A percentile compares a stretch with the other conserved stretches of the same genome.
phyloP scores from a whole-genome alignment of 2,888 invertebrate genomes.

The Hypena proboscidalis region DNA sequence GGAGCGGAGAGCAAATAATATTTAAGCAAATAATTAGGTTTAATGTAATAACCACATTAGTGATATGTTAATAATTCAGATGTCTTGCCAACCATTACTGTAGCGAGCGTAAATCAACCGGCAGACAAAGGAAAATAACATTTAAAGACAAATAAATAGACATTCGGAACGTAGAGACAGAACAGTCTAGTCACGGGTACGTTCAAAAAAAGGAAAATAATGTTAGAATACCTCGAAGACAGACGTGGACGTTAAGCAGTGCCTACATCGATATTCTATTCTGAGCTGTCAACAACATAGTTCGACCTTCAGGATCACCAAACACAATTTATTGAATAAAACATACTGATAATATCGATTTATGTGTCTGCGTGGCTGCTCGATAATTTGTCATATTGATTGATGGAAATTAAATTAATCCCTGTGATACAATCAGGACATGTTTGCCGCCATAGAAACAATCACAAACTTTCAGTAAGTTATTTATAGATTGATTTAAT shows the following conservation, averaged over 20 bases:
- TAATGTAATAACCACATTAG: too few relatives aligned
- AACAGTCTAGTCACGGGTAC: constrained; percentile 14
- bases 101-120: too few relatives aligned
- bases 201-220: constrained; percentile 34
- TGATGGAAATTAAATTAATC: constrained; percentile 35
- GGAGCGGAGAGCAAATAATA: too few relatives aligned
- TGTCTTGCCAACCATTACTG: too few relatives aligned
- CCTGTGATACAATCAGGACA: constrained; percentile 18
- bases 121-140: too few relatives aligned
- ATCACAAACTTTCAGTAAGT: too few relatives aligned
- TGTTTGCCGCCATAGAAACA: too few relatives aligned
- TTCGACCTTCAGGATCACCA: constrained; percentile 36
- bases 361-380: constrained; percentile 10
- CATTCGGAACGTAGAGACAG: constrained; percentile 10
- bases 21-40: too few relatives aligned
- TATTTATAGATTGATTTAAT: too few relatives aligned
- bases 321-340: constrained; percentile 28
- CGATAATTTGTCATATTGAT: constrained; percentile 38
- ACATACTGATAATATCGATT: constrained; percentile 22
- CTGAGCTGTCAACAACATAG: constrained; percentile 41
- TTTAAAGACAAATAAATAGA: constrained; percentile 9
- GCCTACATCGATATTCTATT: constrained; percentile 33
- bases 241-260: constrained; percentile 37
- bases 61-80: too few relatives aligned
- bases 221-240: constrained; percentile 23